A percentile compares a stretch with the other conserved stretches of the same genome.
Evolutionary conservation across 64 coral and sea anemone species (phyloP).

Genomic region (Montipora sp.): DNA sequence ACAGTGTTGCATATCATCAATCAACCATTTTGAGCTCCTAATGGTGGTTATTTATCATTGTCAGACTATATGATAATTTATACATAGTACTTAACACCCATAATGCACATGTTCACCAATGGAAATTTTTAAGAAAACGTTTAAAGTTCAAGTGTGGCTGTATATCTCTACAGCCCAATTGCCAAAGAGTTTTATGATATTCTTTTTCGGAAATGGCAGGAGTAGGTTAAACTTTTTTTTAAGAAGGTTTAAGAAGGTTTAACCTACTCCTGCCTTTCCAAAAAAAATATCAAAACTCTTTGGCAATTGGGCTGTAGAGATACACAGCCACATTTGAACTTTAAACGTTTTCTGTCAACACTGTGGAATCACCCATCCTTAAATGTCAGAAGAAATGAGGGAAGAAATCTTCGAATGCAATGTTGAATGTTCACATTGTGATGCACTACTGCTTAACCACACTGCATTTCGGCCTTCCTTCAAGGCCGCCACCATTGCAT

Average conservation of each 20-base stretch:
- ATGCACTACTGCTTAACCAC: neutral
- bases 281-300: neutral
- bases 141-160: neutral
- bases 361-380: neutral
- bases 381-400: neutral
- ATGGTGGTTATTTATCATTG: no score
- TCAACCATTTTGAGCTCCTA: no score
- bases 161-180: neutral
- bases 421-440: neutral
- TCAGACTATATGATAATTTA: no score
- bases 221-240: no score
- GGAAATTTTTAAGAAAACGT: neutral
- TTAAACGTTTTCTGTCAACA: neutral
- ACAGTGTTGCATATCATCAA: no score
- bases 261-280: no score
- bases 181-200: neutral
- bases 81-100: no score
- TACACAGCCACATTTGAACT: neutral
- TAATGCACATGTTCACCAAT: no score
- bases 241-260: no score
- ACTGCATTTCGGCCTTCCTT: slow-evolving; percentile 6
- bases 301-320: neutral
- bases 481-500: neutral
- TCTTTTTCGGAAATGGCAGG: no score
- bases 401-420: neutral